Evolutionary conservation across 2,888 invertebrate species (phyloP), one percentile per base, ranked within the genome.

Genomic region (Athrips mouffetella): DNA sequence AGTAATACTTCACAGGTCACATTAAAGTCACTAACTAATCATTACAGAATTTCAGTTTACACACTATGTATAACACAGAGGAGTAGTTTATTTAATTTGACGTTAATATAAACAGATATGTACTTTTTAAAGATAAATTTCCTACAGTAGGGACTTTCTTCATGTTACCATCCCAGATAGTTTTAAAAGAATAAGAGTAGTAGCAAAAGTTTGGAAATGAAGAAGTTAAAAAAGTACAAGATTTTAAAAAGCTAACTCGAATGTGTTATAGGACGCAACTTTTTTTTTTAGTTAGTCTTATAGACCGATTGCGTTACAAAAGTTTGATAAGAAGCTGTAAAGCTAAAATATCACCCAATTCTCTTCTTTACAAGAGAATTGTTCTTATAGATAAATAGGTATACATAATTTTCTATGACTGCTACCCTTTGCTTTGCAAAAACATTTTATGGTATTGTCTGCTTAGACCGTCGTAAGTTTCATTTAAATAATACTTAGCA

Each of bases 271-370:
- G 65, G 62, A 65, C 64, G 62, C 55, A 58, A 59, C n/a, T 57
- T 56, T 51, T 50, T 59, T 62, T 62, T 53, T 59, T 59, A 57
- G 59, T 60, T 3, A 73, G 78, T 76, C 85, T 86, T 62, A 64
- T 58, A 85, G 85, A 84, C 82, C 78, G 53, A 55, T 61, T 67
- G 68, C 59, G 60, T 62, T 70, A 72, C 62, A 69, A 74, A 74
- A 67, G 64, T 66, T 77, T 68, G 76, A 67, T 67, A 73, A 72
- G 76, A 80, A 83, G 86, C 86, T 71, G 80, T 87, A 87, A 87
- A 87, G 87, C 87, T 86, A 78, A 82, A 78, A 81, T 87, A 87
- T 87, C 87, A 87, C 87, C 67, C 65, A 72, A 77, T 78, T 72
- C 83, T 79, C 81, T 67, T 61, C 67, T 60, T 62, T 51, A 52